Base-by-base conservation (phyloP, 2,113 vertebrate species). In the Melanostigma gelatinosum region DNA sequence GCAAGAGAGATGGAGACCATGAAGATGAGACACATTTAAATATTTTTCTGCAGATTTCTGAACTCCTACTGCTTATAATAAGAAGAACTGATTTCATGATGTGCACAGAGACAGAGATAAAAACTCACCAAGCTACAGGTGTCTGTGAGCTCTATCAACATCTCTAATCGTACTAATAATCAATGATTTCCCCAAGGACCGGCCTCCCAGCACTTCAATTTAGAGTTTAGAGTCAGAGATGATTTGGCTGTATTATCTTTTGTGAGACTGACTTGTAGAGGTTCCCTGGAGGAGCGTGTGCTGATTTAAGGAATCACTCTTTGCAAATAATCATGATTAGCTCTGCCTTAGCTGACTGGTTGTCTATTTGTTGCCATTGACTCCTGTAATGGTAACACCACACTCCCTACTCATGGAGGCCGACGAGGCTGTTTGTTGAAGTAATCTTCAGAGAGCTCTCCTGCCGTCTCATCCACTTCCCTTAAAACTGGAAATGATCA, bases 261-360 rank as follows among this genome's bases (percentile, higher is more conserved):
- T 74, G 71, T 77, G 68, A 52, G 62, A 70, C 67, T 57, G 67
- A 83, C 84, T 72, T 71, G 72, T 52, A 34, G 44, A 64, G 61
- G 13, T 64, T 85, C 74, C 87, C 80, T 12, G 11, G 52, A 78
- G 81, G 85, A 85, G 38, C 4, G 4, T 6, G 20, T 34, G 38
- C 78, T 70, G 88, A 85, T 89, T 87, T 89, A 82, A 82, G 81
- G 73, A 91, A 83, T 83, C 60, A 50, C 55, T 73, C 80, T 76
- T 64, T 81, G 71, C 76, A 88, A 87, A 91, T 91, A 88, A 87
- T 75, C 80, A 79, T 77, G 84, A 91, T 90, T 89, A 87, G 85
- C 74, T 72, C 76, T 75, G 80, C 76, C 68, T 74, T 74, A 4
- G 20, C 83, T 58, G 85, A 85, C 75, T 84, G 80, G 75, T 74